Percentiles rank a stretch among this genome's conserved stretches.
Evolutionary conservation across 2,888 invertebrate genomes (phyloP).

Genomic region (Zygothrica quintamaculata): DNA sequence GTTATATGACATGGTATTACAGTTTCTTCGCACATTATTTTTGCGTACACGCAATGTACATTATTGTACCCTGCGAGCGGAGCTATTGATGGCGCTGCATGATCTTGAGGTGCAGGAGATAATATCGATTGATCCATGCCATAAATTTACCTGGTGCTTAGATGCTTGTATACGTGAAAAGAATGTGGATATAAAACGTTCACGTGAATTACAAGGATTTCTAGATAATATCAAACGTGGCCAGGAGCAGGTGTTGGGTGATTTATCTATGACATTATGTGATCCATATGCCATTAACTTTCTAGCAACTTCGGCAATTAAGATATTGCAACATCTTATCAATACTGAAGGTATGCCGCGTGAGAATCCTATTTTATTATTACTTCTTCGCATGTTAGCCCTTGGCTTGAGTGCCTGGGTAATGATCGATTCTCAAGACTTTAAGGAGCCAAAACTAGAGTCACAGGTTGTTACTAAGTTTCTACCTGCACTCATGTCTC

Average conservation of each 20-base stretch:
- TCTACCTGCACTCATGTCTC: constrained; percentile 95
- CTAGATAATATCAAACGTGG: constrained; percentile 96
- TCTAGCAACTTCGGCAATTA: constrained; percentile 95
- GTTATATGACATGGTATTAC: constrained; percentile 97
- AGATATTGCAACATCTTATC: constrained; percentile 94
- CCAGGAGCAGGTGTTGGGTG: constrained; percentile 94
- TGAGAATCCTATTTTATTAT: constrained; percentile 94
- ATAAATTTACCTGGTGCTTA: constrained; percentile 99
- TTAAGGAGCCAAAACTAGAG: constrained; percentile 97
- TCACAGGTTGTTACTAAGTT: constrained; percentile 97
- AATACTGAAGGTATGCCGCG: constrained; percentile 95
- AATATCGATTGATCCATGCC: constrained; percentile 98
- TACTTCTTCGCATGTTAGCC: constrained; percentile 95
- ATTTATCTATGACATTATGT: constrained; percentile 97
- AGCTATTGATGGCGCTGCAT: constrained; percentile 96
- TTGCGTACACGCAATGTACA: constrained; percentile 96
- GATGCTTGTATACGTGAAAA: constrained; percentile 99
- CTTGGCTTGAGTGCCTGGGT: constrained; percentile 97
- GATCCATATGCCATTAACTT: constrained; percentile 99
- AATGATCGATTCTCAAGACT: constrained; percentile 97
- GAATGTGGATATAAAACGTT: constrained; percentile 98
- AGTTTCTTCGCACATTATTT: constrained; percentile 96
- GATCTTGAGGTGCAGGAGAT: constrained; percentile 98
- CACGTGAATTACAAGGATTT: constrained; percentile 96
- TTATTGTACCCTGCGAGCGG: constrained; percentile 97